Base-by-base conservation (phyloP, 30 jellyfish, hydroid and myxozoan genomes). In the Nemopilema nomurai region DNA sequence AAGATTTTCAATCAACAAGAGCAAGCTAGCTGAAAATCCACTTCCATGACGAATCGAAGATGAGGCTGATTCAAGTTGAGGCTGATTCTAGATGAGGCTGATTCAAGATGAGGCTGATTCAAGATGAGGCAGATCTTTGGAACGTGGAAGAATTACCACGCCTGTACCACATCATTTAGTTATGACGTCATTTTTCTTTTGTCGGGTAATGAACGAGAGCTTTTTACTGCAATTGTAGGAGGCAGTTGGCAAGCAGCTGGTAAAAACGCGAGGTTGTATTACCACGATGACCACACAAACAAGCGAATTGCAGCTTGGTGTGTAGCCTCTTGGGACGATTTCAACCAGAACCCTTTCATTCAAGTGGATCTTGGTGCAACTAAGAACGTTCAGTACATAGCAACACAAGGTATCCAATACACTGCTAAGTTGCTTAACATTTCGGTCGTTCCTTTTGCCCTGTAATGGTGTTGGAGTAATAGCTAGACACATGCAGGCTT, bases 231-330 rank as follows among this genome's bases (percentile, higher is more conserved):
- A 19, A 62, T 4, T 77, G 4, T 51, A 72, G 90, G 89, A 30
- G 87, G 89, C 23, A 85, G 89, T 18, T 93, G 98, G 98, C 69
- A 73, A 25, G 98, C 98, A 3, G 79, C 90, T 30, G 98, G 95
- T 19, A 57, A 24, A 41, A 93, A 93, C 67, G 98, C 98, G 4
- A 91, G 98, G 49, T 74, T 93, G 77, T 89, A 93, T 81, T 76
- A 83, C 75, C 91, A 70, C 19, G 98, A 93, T 73, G 97, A 93
- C 67, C 85, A 88, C 67, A 83, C 67, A n/a, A 93, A 93, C 76
- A 93, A 93, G 74, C 84, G 98, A 24, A 93, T 93, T 33, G 98
- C 96, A 49, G 97, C 98, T 1, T 93, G 97, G 97, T 93, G 98
- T 79, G 94, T 93, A 26, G 86, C 31, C 51, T 68, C 88, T 9